A percentile compares a stretch with the other conserved stretches of the same genome.
phyloP scores from a whole-genome alignment of 2,113 vertebrate species.

The Bufo bufo region DNA sequence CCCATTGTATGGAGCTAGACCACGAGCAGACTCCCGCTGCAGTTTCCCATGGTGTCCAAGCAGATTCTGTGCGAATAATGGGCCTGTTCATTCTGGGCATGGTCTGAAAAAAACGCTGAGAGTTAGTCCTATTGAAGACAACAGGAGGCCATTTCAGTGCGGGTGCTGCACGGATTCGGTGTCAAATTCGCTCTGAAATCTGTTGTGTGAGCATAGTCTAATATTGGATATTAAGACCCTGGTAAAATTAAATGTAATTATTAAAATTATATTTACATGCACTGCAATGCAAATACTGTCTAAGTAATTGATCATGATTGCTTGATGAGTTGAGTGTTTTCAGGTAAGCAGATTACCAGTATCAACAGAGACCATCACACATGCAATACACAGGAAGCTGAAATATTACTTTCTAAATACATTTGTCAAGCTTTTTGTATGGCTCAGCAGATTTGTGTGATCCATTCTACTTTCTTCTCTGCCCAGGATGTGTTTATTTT shows the following conservation, averaged over 20 bases:
- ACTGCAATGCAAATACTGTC: not conserved
- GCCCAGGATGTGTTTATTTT: constrained; percentile 46
- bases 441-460: constrained; percentile 37
- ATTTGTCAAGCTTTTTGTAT: constrained; percentile 40
- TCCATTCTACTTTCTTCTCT: constrained; percentile 26
- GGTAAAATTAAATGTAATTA: not conserved
- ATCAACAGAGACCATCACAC: not conserved
- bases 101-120: too few species aligned
- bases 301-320: not conserved
- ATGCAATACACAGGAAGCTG: not conserved
- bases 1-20: too few species aligned
- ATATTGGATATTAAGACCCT: not conserved
- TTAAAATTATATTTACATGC: not conserved
- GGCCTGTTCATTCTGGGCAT: too few species aligned
- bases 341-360: not conserved
- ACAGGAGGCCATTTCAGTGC: too few species aligned
- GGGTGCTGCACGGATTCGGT: too few species aligned
- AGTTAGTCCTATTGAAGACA: too few species aligned
- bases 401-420: constrained; percentile 26
- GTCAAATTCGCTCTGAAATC: too few species aligned
- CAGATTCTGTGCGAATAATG: too few species aligned
- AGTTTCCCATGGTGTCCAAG: too few species aligned
- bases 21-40: too few species aligned
- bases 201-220: too few species aligned
- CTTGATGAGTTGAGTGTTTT: not conserved